Conservation (phyloP, 2,888 invertebrate species). For the Phalangium opilio region DNA sequence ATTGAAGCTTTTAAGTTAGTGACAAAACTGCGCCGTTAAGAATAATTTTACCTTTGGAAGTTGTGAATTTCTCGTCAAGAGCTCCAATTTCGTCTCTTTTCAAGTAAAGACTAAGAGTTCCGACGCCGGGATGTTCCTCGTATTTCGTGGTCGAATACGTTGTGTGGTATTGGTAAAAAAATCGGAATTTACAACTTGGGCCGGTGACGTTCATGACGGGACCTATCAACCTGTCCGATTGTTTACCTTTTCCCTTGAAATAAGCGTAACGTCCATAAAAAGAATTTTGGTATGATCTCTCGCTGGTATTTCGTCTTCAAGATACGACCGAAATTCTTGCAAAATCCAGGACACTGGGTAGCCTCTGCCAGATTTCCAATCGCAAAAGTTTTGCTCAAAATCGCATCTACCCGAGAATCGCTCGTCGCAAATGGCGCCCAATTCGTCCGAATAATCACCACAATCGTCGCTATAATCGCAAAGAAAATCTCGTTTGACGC, state of each 20-base stretch:
- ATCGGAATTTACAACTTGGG: conserved; percentile 11
- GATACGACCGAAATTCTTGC: not conserved
- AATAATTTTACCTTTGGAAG: not conserved
- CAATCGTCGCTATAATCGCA: conserved; percentile 17
- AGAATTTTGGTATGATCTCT: conserved; percentile 15
- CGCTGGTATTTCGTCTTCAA: not conserved
- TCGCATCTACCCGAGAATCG: conserved; percentile 11
- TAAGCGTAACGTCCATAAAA: conserved; percentile 9
- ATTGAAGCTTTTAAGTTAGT: too few species aligned
- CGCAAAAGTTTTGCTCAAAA: conserved; percentile 15
- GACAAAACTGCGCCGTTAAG: too few species aligned
- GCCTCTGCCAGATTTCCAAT: conserved; percentile 6
- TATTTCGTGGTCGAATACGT: conserved; percentile 9
- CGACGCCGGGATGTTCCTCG: conserved; percentile 9
- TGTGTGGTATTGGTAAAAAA: conserved; percentile 13
- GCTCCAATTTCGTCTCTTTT: conserved; percentile 8
- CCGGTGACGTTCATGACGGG: conserved; percentile 10
- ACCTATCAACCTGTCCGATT: not conserved
- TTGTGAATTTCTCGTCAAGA: conserved; percentile 7
- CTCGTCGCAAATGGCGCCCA: conserved; percentile 3
- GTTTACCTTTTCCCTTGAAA: not conserved
- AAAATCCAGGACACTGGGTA: not conserved
- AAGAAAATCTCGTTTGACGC: conserved; percentile 8
- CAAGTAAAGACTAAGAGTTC: conserved; percentile 9
- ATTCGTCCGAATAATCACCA: conserved; percentile 17